phyloP scores from a whole-genome alignment of 2,888 invertebrate genomes.

The Gastrophysa polygoni region DNA sequence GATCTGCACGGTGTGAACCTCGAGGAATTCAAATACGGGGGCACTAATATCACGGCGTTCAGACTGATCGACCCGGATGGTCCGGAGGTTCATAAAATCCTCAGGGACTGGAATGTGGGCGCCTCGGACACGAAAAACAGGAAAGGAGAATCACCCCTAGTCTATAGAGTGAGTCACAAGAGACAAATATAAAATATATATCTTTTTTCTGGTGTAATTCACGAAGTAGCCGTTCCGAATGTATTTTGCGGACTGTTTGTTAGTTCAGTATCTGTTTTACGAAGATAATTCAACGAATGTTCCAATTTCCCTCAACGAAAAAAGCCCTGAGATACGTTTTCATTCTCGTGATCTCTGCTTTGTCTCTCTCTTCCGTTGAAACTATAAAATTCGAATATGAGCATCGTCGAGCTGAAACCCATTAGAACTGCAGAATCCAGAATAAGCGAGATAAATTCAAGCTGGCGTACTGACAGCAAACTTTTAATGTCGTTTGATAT shows the following conservation, averaged over 20 bases:
- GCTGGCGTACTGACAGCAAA: conserved; percentile 9
- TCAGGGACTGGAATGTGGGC: conserved; percentile 76
- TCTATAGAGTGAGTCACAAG: conserved; percentile 39
- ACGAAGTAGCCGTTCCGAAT: no score
- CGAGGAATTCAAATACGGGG: conserved; percentile 93
- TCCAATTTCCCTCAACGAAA: neutral
- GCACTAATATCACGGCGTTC: conserved; percentile 94
- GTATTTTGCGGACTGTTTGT: no score
- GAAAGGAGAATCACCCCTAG: conserved; percentile 42
- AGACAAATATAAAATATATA: no score
- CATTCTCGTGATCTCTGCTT: neutral
- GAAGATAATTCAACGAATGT: neutral
- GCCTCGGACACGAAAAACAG: conserved; percentile 66
- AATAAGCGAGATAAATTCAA: conserved; percentile 7
- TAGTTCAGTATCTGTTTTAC: neutral
- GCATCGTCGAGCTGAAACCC: neutral
- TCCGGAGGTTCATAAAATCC: conserved; percentile 77
- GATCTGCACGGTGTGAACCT: conserved; percentile 91
- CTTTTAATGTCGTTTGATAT: conserved; percentile 19
- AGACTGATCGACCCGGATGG: conserved; percentile 85
- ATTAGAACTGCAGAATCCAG: conserved; percentile 1
- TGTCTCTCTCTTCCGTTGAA: neutral
- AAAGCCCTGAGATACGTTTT: neutral
- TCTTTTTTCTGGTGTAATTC: no score
- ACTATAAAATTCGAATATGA: conserved; percentile 11